These are phyloP conservation scores for Malacoraja senta DNA, from an alignment of 2,797 vertebrate genomes.

Conservation along the genomic window DNA sequence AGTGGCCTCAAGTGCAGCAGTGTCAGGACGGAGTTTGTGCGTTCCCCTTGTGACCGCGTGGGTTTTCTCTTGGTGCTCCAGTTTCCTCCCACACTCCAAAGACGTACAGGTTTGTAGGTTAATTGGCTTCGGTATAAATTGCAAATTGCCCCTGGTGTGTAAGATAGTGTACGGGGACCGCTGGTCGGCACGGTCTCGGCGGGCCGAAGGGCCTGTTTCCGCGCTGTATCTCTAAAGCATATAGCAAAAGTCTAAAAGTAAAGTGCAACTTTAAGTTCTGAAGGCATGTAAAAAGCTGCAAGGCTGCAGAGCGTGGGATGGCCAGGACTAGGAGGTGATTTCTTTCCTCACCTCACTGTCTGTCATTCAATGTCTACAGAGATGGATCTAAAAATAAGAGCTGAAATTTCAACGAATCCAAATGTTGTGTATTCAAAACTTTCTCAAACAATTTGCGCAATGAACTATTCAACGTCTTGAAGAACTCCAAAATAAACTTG, in stretches of 20 bases:
- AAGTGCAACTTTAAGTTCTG: background rate
- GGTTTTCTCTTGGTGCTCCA: too few relatives aligned
- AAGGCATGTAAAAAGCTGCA: background rate
- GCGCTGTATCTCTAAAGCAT: too few relatives aligned
- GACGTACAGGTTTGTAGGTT: too few relatives aligned
- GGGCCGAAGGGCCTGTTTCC: too few relatives aligned
- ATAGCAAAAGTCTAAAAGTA: too few relatives aligned
- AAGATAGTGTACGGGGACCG: too few relatives aligned
- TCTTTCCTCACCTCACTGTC: background rate
- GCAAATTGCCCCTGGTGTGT: too few relatives aligned
- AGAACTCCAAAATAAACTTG: background rate
- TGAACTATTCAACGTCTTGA: background rate
- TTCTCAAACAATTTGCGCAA: background rate
- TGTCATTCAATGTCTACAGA: background rate
- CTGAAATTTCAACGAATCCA: background rate
- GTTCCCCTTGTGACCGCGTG: too few relatives aligned
- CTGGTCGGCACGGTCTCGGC: too few relatives aligned
- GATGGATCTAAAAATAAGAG: constrained; percentile 12
- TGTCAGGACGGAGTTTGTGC: too few relatives aligned
- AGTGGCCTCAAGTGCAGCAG: background rate
- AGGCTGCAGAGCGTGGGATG: background rate
- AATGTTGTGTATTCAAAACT: background rate
- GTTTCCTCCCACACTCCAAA: too few relatives aligned
- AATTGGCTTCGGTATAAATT: too few relatives aligned
- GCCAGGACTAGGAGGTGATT: background rate